These are phyloP conservation scores for Delphinapterus leucas DNA, from an alignment of 2,113 vertebrate species.

Conservation along the genomic window DNA sequence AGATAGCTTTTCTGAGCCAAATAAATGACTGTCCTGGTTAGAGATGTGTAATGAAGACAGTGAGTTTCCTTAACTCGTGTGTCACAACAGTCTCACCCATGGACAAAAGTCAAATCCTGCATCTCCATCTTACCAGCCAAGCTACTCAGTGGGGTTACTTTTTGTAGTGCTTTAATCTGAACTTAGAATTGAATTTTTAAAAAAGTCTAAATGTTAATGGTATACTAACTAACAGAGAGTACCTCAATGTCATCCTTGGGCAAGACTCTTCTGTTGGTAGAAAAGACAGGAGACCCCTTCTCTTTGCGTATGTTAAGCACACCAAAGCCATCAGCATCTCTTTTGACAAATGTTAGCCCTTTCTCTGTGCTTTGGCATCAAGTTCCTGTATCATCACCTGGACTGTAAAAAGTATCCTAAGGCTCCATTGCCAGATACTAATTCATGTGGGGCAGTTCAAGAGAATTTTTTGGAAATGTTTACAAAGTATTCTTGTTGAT, in stretches of 20 bases:
- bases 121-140: constrained; percentile 22
- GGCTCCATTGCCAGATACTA: constrained; percentile 1
- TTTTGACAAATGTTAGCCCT: constrained; percentile 56
- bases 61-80: constrained; percentile 5
- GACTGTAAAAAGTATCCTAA: constrained; percentile 62
- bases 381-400: constrained; percentile 40
- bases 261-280: constrained; percentile 54
- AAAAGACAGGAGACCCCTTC: constrained; percentile 43
- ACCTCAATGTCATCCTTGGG: constrained; percentile 70
- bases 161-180: constrained; percentile 65
- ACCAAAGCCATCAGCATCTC: constrained; percentile 51
- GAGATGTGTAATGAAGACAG: not conserved
- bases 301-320: constrained; percentile 22
- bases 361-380: constrained; percentile 51
- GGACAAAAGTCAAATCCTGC: constrained; percentile 15
- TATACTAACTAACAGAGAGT: constrained; percentile 68
- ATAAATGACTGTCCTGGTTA: constrained; percentile 44
- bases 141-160: constrained; percentile 24
- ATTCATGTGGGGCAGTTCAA: constrained; percentile 63
- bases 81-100: constrained; percentile 7
- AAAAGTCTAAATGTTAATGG: constrained; percentile 53
- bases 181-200: constrained; percentile 50
- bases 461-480: constrained; percentile 64
- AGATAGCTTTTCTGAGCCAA: constrained; percentile 77
- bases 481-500: constrained; percentile 55